Conservation (phyloP, 1,140 invertebrate species). For the Callitettix versicolor region DNA sequence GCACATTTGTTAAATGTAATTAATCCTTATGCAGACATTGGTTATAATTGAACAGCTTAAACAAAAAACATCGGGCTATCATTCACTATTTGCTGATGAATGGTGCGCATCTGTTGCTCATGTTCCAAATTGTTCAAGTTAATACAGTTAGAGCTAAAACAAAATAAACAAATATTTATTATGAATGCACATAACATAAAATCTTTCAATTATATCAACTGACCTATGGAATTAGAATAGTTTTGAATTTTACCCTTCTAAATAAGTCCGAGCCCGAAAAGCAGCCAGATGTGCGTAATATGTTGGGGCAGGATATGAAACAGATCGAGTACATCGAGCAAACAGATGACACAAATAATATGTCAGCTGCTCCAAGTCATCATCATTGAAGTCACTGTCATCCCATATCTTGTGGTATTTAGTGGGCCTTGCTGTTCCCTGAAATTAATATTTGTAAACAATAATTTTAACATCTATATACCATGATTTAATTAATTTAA, state of each 20-base stretch:
- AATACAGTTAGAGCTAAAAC: constrained; percentile 21
- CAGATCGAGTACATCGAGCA: constrained; percentile 71
- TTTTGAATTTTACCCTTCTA: constrained; percentile 39
- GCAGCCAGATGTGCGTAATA: constrained; percentile 92
- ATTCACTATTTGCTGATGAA: neutral
- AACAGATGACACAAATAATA: constrained; percentile 86
- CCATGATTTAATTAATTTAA: too few relatives aligned
- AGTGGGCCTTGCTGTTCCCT: constrained; percentile 79
- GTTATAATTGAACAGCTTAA: too few relatives aligned
- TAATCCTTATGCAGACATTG: too few relatives aligned
- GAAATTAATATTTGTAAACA: constrained; percentile 34
- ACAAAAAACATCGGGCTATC: constrained; percentile 5
- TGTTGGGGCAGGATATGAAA: constrained; percentile 86
- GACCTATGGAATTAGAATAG: neutral
- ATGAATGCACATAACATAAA: neutral
- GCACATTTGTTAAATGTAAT: too few relatives aligned
- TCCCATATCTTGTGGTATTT: constrained; percentile 81
- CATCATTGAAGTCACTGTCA: constrained; percentile 57
- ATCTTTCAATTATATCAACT: neutral
- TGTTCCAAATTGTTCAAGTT: neutral
- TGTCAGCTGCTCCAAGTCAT: constrained; percentile 72
- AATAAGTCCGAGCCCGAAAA: constrained; percentile 55
- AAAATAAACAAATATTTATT: neutral
- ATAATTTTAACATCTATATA: too few relatives aligned
- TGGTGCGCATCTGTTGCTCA: neutral